Evolutionary conservation across 2,113 vertebrate genomes (phyloP).

Genomic region (Collichthys lucidus): DNA sequence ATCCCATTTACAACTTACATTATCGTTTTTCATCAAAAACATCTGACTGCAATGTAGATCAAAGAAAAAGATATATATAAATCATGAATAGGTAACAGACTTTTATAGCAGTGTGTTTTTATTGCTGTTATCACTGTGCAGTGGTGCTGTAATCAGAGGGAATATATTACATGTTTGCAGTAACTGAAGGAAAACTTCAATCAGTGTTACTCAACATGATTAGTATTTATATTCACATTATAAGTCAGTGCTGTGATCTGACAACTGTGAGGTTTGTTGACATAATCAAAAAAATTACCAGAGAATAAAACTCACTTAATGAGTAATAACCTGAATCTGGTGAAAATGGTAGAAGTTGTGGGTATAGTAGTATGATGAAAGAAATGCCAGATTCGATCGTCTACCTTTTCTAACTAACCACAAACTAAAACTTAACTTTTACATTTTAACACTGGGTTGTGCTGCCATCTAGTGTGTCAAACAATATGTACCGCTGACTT

Average conservation of each 20-base stretch:
- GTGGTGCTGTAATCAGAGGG: not conserved
- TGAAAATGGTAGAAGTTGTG: not conserved
- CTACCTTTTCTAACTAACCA: not conserved
- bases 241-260: not conserved
- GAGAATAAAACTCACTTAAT: not conserved
- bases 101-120: not conserved
- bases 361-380: not conserved
- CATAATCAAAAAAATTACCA: not conserved
- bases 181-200: not conserved
- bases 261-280: not conserved
- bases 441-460: not conserved
- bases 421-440: not conserved
- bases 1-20: not conserved
- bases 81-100: not conserved
- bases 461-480: slow-evolving; percentile 69
- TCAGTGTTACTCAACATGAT: not conserved
- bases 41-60: not conserved
- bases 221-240: not conserved
- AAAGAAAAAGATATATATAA: not conserved
- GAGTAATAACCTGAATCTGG: too few relatives aligned
- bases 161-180: not conserved
- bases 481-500: not conserved
- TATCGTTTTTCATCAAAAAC: not conserved
- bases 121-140: not conserved
- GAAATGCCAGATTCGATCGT: not conserved